These are phyloP conservation scores for Enteromius radiatus DNA, from an alignment of 2,797 vertebrate species.

Conservation along the genomic window DNA sequence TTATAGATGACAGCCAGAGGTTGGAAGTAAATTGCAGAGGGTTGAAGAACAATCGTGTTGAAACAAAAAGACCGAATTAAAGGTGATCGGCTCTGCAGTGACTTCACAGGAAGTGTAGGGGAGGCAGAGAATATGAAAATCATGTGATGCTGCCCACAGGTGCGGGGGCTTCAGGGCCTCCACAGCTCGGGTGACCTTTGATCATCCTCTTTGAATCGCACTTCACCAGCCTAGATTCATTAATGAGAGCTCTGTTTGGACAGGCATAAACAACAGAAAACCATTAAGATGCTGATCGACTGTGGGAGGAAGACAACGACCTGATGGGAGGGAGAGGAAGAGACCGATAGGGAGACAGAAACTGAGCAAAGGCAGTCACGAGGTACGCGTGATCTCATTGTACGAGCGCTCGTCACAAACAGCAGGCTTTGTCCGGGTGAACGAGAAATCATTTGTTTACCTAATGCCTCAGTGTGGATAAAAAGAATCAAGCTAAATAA, in stretches of 20 bases:
- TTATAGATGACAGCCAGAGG: background rate
- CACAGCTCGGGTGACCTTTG: slow-evolving; percentile 47
- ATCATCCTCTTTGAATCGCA: slow-evolving; percentile 47
- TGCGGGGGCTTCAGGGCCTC: slow-evolving; percentile 33
- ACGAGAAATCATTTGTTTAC: slow-evolving; percentile 25
- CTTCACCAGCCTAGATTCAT: slow-evolving; percentile 25
- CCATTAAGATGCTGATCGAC: slow-evolving; percentile 54
- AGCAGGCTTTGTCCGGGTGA: slow-evolving; percentile 23
- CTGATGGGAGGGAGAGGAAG: slow-evolving; percentile 18
- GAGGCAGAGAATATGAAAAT: slow-evolving; percentile 20
- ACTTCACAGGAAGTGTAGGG: slow-evolving; percentile 20
- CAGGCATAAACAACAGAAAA: slow-evolving; percentile 38
- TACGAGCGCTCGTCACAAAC: background rate
- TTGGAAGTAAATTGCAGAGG: background rate
- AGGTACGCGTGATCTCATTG: slow-evolving; percentile 18
- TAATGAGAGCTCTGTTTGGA: slow-evolving; percentile 41
- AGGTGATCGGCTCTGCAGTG: background rate
- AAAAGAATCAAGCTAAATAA: slow-evolving; percentile 1
- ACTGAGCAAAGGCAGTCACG: background rate
- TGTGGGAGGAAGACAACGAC: slow-evolving; percentile 33
- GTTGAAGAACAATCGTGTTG: background rate
- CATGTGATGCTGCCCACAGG: slow-evolving; percentile 1
- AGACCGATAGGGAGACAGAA: background rate
- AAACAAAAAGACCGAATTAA: slow-evolving; percentile 19
- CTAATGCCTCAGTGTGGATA: slow-evolving; percentile 13